Evolutionary conservation across 1,140 invertebrate species (phyloP).

Genomic region (Zaprionus lachaisei): DNA sequence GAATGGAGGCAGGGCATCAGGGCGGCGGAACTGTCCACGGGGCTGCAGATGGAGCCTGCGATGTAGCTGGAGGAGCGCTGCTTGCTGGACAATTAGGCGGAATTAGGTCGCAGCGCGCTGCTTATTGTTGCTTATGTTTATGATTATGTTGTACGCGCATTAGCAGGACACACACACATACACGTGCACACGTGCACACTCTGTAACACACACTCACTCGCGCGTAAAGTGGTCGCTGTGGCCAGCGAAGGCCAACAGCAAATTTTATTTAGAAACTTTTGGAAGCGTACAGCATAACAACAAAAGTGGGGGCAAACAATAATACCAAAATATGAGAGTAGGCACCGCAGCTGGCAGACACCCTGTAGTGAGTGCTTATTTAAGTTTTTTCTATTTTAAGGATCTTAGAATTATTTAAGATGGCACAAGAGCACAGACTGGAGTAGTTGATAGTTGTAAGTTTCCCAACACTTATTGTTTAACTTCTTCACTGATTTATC

Average conservation of each 20-base stretch:
- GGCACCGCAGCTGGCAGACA: background rate
- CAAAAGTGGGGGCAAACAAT: background rate
- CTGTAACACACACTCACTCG: background rate
- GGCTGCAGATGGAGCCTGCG: conserved; percentile 5
- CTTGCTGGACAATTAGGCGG: conserved; percentile 57
- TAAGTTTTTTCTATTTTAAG: no score
- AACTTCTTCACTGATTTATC: no score
- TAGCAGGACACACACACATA: conserved; percentile 33
- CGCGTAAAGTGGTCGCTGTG: conserved; percentile 14
- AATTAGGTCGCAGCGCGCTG: conserved; percentile 46
- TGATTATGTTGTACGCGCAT: conserved; percentile 67
- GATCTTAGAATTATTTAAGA: no score
- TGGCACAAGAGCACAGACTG: no score
- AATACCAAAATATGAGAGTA: background rate
- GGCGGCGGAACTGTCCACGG: background rate
- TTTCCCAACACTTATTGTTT: no score
- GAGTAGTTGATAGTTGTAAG: no score
- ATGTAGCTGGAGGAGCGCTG: background rate
- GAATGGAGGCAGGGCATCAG: background rate
- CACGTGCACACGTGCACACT: background rate
- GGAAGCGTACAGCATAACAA: conserved; percentile 16
- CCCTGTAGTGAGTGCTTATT: background rate
- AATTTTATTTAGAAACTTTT: conserved; percentile 55
- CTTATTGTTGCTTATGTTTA: conserved; percentile 68
- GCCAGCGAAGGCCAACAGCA: conserved; percentile 29